Evolutionary conservation across 1,140 invertebrate genomes (phyloP).

Genomic region (Bombus fervidus): DNA sequence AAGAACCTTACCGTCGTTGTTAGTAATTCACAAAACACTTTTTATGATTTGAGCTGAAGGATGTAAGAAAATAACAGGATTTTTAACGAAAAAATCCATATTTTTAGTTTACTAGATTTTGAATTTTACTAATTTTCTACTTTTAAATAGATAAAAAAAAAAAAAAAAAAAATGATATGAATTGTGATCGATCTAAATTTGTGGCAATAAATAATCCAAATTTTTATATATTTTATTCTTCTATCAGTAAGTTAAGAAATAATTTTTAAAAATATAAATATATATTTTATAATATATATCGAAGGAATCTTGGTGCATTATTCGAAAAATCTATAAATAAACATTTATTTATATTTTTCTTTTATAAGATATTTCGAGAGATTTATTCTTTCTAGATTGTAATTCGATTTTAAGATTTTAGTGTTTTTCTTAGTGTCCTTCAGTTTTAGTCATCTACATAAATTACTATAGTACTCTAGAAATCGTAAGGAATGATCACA

Average conservation of each 20-base stretch:
- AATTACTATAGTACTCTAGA: conserved; percentile 71
- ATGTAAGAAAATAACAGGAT: conserved; percentile 38
- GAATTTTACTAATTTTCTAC: neutral
- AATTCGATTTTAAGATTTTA: neutral
- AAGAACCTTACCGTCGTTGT: conserved; percentile 72
- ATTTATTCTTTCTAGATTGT: neutral
- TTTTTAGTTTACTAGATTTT: neutral
- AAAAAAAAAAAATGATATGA: neutral
- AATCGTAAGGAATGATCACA: conserved; percentile 72
- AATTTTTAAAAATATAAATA: neutral
- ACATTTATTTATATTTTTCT: conserved; percentile 31
- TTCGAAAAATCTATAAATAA: neutral
- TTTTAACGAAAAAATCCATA: neutral
- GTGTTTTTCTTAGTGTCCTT: conserved; percentile 63
- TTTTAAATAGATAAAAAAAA: neutral
- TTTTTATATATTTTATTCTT: conserved; percentile 28
- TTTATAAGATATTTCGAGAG: neutral
- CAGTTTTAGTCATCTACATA: conserved; percentile 66
- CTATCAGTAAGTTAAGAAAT: conserved; percentile 1
- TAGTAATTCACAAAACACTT: conserved; percentile 69
- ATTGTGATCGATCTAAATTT: conserved; percentile 14
- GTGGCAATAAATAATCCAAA: conserved; percentile 41
- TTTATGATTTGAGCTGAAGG: conserved; percentile 68
- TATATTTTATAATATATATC: conserved; percentile 15
- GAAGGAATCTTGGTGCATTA: neutral